Conservation (phyloP, 2,797 vertebrate genomes). For the Ceryle rudis region DNA sequence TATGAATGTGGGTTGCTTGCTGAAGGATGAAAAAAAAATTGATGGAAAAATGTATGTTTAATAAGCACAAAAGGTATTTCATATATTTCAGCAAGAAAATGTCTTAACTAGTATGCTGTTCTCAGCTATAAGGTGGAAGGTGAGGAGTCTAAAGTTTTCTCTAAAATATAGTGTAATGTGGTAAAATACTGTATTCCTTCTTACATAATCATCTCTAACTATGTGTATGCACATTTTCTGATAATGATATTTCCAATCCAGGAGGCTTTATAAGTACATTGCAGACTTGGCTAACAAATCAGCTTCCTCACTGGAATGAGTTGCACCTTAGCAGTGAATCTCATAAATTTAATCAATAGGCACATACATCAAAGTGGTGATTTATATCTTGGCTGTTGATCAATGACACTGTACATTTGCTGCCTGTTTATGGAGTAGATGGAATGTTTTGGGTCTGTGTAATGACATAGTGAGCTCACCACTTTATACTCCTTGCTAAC, state of each 20-base stretch:
- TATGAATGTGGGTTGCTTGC: not conserved
- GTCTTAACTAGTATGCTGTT: not conserved
- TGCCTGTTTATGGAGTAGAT: conserved; percentile 6
- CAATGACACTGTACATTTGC: not conserved
- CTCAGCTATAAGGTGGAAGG: not conserved
- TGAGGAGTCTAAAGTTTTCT: not conserved
- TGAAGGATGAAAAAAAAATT: not conserved
- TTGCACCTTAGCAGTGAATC: not conserved
- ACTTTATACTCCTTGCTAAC: not conserved
- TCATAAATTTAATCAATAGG: not conserved
- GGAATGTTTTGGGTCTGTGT: not conserved
- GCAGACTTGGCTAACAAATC: not conserved
- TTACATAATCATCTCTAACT: not conserved
- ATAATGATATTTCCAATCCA: not conserved
- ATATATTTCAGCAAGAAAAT: not conserved
- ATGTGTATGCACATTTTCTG: not conserved
- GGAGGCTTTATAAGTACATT: not conserved
- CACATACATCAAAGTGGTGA: not conserved
- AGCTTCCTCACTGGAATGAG: not conserved
- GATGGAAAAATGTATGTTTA: not conserved
- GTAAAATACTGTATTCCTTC: not conserved
- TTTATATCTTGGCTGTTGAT: conserved; percentile 32
- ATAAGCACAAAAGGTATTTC: not conserved
- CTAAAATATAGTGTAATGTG: not conserved
- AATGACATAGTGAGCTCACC: not conserved